Conservation (phyloP, 2,888 invertebrate genomes). For the Xylocampa areola region DNA sequence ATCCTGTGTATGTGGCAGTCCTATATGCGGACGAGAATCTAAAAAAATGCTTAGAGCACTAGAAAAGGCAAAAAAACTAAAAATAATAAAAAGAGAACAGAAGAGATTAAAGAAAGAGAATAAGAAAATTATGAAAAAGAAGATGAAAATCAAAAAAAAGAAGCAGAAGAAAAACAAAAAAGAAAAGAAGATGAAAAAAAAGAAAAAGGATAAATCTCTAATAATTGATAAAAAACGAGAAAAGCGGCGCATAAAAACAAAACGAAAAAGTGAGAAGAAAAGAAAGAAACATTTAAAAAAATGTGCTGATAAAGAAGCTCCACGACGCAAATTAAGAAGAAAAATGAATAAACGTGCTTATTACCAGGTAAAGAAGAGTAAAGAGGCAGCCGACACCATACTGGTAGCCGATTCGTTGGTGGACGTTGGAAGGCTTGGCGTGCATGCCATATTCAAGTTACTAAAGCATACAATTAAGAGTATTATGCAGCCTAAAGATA, state of each 20-base stretch:
- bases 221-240: not conserved
- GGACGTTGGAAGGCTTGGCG: constrained; percentile 17
- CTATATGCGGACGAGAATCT: constrained; percentile 29
- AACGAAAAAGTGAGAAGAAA: not conserved
- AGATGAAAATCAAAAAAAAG: too few relatives aligned
- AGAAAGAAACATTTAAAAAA: not conserved
- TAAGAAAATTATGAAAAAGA: too few relatives aligned
- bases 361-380: constrained; percentile 7
- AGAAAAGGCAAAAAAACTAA: constrained; percentile 26
- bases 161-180: not conserved
- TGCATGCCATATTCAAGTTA: not conserved
- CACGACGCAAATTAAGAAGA: not conserved
- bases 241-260: not conserved
- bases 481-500: constrained; percentile 4
- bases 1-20: constrained; percentile 37
- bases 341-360: constrained; percentile 27
- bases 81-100: constrained; percentile 1
- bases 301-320: not conserved
- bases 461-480: not conserved
- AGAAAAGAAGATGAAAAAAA: not conserved
- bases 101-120: not conserved
- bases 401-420: constrained; percentile 1
- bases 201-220: too few relatives aligned
- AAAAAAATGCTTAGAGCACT: constrained; percentile 26
- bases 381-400: not conserved